A percentile compares a stretch with the other conserved stretches of the same genome.
Evolutionary conservation across 2,888 invertebrate species (phyloP).

Genomic region (Latrodectus elegans): DNA sequence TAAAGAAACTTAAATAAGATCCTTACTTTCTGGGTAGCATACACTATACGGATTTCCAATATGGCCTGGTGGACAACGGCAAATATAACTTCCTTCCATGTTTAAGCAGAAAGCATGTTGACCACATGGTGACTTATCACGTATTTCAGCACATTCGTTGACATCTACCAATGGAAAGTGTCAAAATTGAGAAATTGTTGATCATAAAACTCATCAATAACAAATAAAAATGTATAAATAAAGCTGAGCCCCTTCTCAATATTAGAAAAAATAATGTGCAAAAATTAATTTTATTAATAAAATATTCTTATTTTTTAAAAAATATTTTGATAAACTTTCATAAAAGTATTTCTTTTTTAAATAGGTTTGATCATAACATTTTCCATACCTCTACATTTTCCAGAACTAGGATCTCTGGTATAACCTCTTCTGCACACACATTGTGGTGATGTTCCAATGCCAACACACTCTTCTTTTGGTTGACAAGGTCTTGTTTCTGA

Average conservation of each 20-base stretch:
- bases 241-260: no score
- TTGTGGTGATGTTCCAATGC: slow-evolving; percentile 85
- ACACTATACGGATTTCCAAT: slow-evolving; percentile 91
- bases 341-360: no score
- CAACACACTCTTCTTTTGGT: slow-evolving; percentile 84
- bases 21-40: slow-evolving; percentile 80
- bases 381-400: slow-evolving; percentile 67
- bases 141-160: slow-evolving; percentile 78
- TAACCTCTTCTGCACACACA: slow-evolving; percentile 93
- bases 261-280: neutral
- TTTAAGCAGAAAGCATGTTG: slow-evolving; percentile 93
- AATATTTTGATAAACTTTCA: no score
- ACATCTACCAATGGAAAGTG: slow-evolving; percentile 79
- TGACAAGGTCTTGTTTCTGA: slow-evolving; percentile 69
- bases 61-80: slow-evolving; percentile 90
- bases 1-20: slow-evolving; percentile 12
- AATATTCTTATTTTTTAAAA: neutral
- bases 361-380: no score
- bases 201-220: neutral
- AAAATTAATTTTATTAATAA: neutral
- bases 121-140: slow-evolving; percentile 88
- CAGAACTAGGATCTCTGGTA: slow-evolving; percentile 77
- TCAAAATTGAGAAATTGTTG: neutral
- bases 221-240: neutral
- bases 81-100: slow-evolving; percentile 93